Evolutionary conservation across 2,797 vertebrate species (phyloP).

Genomic region (Smutsia temminckii): DNA sequence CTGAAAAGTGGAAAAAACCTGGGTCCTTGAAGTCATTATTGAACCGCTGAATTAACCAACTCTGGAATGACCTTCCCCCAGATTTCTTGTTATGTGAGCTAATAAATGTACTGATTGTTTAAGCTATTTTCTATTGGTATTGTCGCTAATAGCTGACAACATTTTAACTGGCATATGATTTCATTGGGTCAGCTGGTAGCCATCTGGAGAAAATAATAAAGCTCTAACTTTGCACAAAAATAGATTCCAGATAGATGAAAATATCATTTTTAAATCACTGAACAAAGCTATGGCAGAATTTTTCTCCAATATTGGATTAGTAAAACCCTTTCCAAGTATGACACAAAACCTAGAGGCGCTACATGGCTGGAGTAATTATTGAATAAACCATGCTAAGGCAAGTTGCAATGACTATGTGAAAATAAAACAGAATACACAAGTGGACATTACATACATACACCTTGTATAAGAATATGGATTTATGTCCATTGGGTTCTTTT

Average conservation of each 20-base stretch:
- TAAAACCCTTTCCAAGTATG: background rate
- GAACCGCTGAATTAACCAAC: background rate
- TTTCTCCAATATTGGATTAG: background rate
- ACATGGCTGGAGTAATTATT: background rate
- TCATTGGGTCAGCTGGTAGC: background rate
- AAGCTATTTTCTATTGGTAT: background rate
- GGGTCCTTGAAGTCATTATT: background rate
- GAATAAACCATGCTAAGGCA: background rate
- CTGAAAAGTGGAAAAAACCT: background rate
- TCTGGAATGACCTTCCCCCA: background rate
- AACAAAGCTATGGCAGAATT: background rate
- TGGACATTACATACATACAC: background rate
- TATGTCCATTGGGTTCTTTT: background rate
- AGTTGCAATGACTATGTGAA: background rate
- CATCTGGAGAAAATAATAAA: slow-evolving; percentile 2
- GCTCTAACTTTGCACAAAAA: slow-evolving; percentile 1
- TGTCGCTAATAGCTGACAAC: background rate
- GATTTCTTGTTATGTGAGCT: background rate
- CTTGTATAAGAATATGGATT: background rate
- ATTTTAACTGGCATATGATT: background rate
- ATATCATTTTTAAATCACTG: slow-evolving; percentile 1
- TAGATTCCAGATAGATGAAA: background rate
- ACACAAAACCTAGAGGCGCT: background rate
- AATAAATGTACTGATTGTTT: background rate
- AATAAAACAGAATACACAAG: background rate